Evolutionary conservation across 2,888 invertebrate genomes (phyloP).

Genomic region (Volucella inflata): DNA sequence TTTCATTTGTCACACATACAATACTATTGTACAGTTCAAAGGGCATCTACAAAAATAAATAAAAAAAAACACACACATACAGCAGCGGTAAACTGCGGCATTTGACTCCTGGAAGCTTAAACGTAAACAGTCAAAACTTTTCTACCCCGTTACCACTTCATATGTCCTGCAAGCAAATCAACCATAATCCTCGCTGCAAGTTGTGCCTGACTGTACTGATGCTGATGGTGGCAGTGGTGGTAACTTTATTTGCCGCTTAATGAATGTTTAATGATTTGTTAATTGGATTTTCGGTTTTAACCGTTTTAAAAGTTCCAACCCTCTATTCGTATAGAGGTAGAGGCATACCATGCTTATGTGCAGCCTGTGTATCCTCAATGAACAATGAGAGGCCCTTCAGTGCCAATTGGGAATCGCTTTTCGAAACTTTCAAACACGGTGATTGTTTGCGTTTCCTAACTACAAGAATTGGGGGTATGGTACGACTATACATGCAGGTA

Average conservation of each 20-base stretch:
- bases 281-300: conserved; percentile 83
- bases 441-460: not conserved
- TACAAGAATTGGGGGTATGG: conserved; percentile 28
- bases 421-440: conserved; percentile 31
- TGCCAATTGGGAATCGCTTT: conserved; percentile 59
- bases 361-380: not conserved
- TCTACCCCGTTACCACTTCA: conserved; percentile 1
- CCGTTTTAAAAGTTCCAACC: conserved; percentile 52
- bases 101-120: conserved; percentile 59
- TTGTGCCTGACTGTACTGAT: conserved; percentile 9
- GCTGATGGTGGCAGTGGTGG: conserved; percentile 8
- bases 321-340: conserved; percentile 1
- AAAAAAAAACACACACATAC: not conserved
- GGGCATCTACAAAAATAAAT: too few species aligned
- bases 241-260: conserved; percentile 79
- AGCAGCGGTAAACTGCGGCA: conserved; percentile 30
- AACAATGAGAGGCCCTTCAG: conserved; percentile 12
- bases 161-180: conserved; percentile 66
- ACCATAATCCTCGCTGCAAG: conserved; percentile 68
- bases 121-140: conserved; percentile 59
- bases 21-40: not conserved
- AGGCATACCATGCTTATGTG: conserved; percentile 2
- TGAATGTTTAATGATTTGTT: conserved; percentile 84
- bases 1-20: conserved; percentile 35
- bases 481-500: conserved; percentile 39